These are phyloP conservation scores for Heliothis subflexa DNA, from an alignment of 1,140 invertebrate species.

Conservation along the genomic window DNA sequence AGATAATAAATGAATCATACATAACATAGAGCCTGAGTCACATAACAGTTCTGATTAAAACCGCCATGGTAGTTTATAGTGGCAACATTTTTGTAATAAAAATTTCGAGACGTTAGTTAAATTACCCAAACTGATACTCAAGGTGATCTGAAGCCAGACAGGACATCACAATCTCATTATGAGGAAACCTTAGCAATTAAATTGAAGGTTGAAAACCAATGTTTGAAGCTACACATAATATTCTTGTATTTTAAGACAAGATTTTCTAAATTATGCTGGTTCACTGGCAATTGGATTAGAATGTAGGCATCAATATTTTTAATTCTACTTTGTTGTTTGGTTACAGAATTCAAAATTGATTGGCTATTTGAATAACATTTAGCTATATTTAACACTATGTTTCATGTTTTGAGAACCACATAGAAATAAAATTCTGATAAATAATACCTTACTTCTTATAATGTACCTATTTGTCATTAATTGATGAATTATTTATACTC, in stretches of 20 bases:
- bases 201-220: constrained; percentile 25
- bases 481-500: no score
- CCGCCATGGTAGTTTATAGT: no score
- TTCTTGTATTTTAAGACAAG: not conserved
- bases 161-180: constrained; percentile 66
- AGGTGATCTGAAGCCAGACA: constrained; percentile 59
- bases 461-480: no score
- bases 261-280: not conserved
- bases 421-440: no score
- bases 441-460: no score
- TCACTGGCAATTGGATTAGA: constrained; percentile 1
- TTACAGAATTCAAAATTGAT: not conserved
- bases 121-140: constrained; percentile 28
- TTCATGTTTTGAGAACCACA: no score
- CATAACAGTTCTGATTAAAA: not conserved
- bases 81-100: no score
- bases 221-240: constrained; percentile 5
- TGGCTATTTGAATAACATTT: not conserved
- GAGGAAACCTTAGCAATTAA: constrained; percentile 58
- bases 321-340: not conserved
- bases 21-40: not conserved
- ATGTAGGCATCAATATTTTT: no score
- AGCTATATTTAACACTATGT: no score
- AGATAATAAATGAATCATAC: constrained; percentile 10
- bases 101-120: constrained; percentile 13